phyloP scores from a whole-genome alignment of 2,113 vertebrate species.

The Pelmatolapia mariae region DNA sequence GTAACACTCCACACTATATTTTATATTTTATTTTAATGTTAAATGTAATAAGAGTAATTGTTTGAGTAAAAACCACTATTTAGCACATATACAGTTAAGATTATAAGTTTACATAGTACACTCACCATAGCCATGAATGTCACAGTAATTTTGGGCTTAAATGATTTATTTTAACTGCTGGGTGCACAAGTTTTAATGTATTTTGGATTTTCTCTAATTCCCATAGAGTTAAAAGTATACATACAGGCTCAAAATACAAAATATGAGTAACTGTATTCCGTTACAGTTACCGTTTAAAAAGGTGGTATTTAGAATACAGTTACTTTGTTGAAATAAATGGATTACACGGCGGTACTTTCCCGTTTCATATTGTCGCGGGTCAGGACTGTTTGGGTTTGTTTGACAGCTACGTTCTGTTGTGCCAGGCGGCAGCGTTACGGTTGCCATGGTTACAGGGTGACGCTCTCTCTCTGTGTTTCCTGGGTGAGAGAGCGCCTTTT shows the following conservation, averaged over 20 bases:
- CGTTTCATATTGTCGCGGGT: too few relatives aligned
- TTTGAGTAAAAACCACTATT: background rate
- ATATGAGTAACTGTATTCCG: background rate
- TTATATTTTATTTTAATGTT: background rate
- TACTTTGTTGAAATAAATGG: too few relatives aligned
- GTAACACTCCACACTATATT: background rate
- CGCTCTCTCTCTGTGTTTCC: too few relatives aligned
- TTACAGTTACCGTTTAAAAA: too few relatives aligned
- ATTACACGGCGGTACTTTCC: too few relatives aligned
- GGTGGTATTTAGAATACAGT: too few relatives aligned
- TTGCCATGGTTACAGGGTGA: too few relatives aligned
- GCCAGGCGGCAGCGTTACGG: too few relatives aligned
- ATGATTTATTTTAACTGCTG: background rate
- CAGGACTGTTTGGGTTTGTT: too few relatives aligned
- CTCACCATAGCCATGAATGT: background rate
- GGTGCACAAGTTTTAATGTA: background rate
- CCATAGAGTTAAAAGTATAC: background rate
- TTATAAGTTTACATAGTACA: background rate
- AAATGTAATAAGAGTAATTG: background rate
- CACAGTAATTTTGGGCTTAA: background rate
- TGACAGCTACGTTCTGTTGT: too few relatives aligned
- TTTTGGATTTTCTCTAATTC: background rate
- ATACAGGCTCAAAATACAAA: background rate
- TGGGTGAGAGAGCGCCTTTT: too few relatives aligned
- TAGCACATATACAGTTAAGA: background rate